phyloP scores from a whole-genome alignment of 2,113 vertebrate genomes.

The Cyprinodon tularosa region DNA sequence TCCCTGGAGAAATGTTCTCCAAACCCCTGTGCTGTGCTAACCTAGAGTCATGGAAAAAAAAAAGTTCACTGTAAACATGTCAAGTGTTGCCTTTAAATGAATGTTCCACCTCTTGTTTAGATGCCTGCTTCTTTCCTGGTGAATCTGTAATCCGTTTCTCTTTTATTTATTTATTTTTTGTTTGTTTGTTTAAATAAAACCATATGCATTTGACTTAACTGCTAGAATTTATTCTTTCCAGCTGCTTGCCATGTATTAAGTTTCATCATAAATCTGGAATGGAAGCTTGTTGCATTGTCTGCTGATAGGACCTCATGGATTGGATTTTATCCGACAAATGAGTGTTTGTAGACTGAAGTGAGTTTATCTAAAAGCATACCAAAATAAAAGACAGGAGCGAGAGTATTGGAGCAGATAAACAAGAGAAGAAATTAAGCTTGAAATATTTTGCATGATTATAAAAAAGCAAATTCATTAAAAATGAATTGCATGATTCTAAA shows the following conservation, averaged over 20 bases:
- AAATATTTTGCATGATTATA: no score
- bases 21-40: background rate
- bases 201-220: background rate
- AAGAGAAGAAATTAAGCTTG: no score
- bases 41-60: constrained; percentile 13
- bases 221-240: background rate
- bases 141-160: background rate
- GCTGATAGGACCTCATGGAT: background rate
- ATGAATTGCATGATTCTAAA: no score
- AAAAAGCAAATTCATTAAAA: no score
- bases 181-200: background rate
- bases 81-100: background rate
- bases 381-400: no score
- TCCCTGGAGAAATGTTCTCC: background rate
- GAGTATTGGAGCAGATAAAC: background rate
- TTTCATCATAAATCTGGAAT: background rate
- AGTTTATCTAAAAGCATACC: background rate
- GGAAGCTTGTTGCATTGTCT: background rate
- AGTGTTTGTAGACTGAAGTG: background rate
- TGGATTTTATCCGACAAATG: no score
- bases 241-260: background rate
- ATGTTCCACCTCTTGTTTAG: background rate
- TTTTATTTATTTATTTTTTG: no score
- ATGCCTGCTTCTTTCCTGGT: background rate
- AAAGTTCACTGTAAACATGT: background rate